These are phyloP conservation scores for Microhierax caerulescens DNA, from an alignment of 2,797 vertebrate species.

Conservation along the genomic window DNA sequence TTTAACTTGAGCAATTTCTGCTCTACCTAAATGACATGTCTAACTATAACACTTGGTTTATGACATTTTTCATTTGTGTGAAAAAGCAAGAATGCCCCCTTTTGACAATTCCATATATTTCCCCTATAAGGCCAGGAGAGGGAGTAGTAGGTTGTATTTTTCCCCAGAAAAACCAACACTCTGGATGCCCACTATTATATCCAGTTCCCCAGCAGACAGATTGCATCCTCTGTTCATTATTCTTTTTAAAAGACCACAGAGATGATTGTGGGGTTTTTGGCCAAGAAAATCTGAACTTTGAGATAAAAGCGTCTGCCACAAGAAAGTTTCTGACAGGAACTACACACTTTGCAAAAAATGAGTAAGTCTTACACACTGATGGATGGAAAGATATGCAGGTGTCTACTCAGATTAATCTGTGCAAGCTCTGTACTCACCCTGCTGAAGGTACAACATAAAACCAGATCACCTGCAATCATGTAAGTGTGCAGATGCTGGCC, in stretches of 20 bases:
- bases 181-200: not conserved
- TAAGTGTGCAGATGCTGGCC: not conserved
- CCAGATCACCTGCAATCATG: not conserved
- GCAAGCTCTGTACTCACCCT: not conserved
- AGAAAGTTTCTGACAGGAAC: not conserved
- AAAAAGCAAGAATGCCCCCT: slow-evolving; percentile 79
- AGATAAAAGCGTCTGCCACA: not conserved
- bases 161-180: not conserved
- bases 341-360: not conserved
- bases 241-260: not conserved
- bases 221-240: not conserved
- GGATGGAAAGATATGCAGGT: not conserved
- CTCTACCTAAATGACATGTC: not conserved
- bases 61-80: slow-evolving; percentile 22
- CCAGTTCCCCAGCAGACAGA: not conserved
- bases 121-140: slow-evolving; percentile 49
- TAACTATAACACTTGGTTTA: not conserved
- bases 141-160: slow-evolving; percentile 51
- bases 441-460: not conserved
- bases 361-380: not conserved
- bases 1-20: not conserved
- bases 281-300: not conserved
- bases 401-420: not conserved
- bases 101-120: slow-evolving; percentile 70
- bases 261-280: too few species aligned